Conservation (phyloP, 2,888 invertebrate genomes). For the Melanophora roralis region DNA sequence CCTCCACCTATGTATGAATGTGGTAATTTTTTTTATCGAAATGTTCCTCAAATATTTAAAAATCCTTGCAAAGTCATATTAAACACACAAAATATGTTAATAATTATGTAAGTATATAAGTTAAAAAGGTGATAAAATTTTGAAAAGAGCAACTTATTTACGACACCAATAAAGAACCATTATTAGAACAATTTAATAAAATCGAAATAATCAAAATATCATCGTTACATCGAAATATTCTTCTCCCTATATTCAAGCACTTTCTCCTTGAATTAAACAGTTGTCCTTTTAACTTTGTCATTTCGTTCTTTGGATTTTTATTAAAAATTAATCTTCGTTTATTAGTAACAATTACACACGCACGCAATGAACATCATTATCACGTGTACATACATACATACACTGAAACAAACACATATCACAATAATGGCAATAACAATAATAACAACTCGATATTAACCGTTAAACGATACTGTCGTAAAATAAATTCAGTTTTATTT, state of each 20-base stretch:
- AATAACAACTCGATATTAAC: conserved; percentile 18
- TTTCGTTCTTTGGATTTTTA: conserved; percentile 7
- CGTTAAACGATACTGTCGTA: conserved; percentile 22
- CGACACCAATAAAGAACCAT: conserved; percentile 51
- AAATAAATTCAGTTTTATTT: conserved; percentile 27
- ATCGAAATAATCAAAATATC: conserved; percentile 56
- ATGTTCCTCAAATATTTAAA: no score
- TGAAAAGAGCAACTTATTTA: conserved; percentile 46
- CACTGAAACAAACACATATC: neutral
- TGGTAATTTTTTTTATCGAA: no score
- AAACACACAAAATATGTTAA: no score
- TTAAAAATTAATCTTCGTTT: conserved; percentile 38
- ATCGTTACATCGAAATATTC: conserved; percentile 1
- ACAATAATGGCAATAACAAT: conserved; percentile 13
- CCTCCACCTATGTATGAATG: no score
- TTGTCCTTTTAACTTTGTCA: neutral
- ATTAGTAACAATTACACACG: conserved; percentile 25
- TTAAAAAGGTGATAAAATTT: conserved; percentile 21
- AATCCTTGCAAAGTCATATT: no score
- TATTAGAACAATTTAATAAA: conserved; percentile 55
- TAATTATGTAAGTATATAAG: no score
- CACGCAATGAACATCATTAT: conserved; percentile 28
- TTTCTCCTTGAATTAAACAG: neutral
- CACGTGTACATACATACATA: conserved; percentile 4
- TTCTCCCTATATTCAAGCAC: neutral